phyloP scores from a whole-genome alignment of 2,113 vertebrate genomes.

The Pituophis catenifer region DNA sequence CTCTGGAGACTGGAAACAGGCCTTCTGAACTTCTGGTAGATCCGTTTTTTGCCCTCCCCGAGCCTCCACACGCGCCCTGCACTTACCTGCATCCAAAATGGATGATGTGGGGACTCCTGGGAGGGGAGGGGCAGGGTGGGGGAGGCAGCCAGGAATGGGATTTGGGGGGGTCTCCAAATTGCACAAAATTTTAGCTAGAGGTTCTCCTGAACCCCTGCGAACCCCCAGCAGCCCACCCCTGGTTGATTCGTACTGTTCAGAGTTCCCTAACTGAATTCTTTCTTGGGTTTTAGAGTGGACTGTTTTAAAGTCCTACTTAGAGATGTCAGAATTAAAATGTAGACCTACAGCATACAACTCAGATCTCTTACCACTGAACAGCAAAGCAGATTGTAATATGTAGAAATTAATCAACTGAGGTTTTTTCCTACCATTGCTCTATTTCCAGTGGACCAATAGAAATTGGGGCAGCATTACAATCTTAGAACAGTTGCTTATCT shows the following conservation, averaged over 20 bases:
- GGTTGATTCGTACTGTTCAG: neutral
- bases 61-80: no score
- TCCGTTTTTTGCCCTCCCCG: no score
- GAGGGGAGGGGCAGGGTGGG: no score
- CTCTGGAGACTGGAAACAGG: no score
- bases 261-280: neutral
- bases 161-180: no score
- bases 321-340: neutral
- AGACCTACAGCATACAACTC: neutral
- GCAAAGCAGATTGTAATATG: neutral
- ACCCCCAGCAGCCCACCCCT: no score
- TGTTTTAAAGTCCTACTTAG: neutral
- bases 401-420: neutral
- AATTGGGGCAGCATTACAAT: neutral
- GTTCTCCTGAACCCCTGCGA: no score
- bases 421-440: neutral
- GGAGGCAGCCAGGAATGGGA: no score
- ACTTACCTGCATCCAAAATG: no score
- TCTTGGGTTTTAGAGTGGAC: neutral
- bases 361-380: neutral
- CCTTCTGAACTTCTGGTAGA: no score
- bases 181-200: no score
- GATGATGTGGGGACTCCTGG: no score
- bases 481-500: neutral
- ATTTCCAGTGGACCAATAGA: neutral